phyloP scores from a whole-genome alignment of 2,888 invertebrate species.

The Acronicta alni region DNA sequence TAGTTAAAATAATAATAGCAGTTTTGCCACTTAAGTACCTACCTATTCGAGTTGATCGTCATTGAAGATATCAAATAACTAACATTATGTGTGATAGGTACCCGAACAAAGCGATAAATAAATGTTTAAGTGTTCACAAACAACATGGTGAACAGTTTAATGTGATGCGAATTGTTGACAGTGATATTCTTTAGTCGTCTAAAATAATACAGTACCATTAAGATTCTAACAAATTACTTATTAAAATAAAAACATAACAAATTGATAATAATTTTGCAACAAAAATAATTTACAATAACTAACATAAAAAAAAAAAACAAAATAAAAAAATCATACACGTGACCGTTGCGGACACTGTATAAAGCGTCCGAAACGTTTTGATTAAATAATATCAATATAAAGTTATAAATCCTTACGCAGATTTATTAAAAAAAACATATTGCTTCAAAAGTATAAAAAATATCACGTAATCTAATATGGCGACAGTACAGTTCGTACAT shows the following conservation, averaged over 20 bases:
- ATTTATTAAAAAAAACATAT: not conserved
- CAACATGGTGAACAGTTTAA: not conserved
- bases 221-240: not conserved
- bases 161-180: too few species aligned
- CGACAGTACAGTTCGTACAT: too few species aligned
- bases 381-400: too few species aligned
- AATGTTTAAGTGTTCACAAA: not conserved
- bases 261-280: constrained; percentile 6
- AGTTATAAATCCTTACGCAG: too few species aligned
- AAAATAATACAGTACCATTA: not conserved
- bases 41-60: constrained; percentile 25
- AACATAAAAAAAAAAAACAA: not conserved
- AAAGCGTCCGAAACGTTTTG: too few species aligned
- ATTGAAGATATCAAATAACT: constrained; percentile 2
- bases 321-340: too few species aligned
- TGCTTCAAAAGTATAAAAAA: constrained; percentile 2
- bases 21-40: constrained; percentile 7
- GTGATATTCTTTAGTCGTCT: not conserved
- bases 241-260: constrained; percentile 5
- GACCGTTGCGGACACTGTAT: too few species aligned
- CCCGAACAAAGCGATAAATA: not conserved
- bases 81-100: not conserved
- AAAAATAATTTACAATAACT: constrained; percentile 16
- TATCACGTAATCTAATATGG: not conserved
- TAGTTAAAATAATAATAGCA: not conserved